A percentile compares a stretch with the other conserved stretches of the same genome.
phyloP scores from a whole-genome alignment of 2,113 vertebrate genomes.

The Cebidichthys violaceus region DNA sequence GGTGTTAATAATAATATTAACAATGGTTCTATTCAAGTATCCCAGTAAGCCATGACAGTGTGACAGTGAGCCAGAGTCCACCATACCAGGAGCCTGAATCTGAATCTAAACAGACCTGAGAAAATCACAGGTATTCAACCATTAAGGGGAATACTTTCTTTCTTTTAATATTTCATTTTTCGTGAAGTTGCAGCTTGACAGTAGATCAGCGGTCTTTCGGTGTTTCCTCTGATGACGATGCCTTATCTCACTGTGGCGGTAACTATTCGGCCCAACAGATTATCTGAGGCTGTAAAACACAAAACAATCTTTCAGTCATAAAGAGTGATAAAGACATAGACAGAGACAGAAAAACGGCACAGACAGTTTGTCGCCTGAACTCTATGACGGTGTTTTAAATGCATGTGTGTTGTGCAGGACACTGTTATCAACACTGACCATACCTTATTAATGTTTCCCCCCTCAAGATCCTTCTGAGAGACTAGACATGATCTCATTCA shows the following conservation, averaged over 20 bases:
- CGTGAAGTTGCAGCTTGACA: not conserved
- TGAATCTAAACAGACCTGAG: too few relatives aligned
- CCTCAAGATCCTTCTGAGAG: slow-evolving; percentile 7
- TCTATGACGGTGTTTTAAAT: slow-evolving; percentile 7
- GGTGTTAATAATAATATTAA: not conserved
- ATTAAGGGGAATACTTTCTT: not conserved
- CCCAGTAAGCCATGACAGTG: not conserved
- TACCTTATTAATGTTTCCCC: slow-evolving; percentile 46
- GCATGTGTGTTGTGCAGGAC: slow-evolving; percentile 33
- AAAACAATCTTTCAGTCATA: slow-evolving; percentile 8
- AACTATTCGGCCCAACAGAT: not conserved
- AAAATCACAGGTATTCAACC: not conserved
- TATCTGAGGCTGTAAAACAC: slow-evolving; percentile 27
- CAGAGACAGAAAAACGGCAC: not conserved
- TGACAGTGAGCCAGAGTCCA: not conserved
- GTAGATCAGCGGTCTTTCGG: not conserved
- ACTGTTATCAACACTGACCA: slow-evolving; percentile 64
- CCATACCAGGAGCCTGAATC: not conserved
- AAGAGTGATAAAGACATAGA: slow-evolving; percentile 43
- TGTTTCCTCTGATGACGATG: not conserved
- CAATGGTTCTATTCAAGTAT: not conserved
- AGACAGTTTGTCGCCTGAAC: slow-evolving; percentile 36
- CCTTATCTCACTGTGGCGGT: not conserved
- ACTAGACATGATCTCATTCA: slow-evolving; percentile 51
- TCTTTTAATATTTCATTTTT: not conserved